phyloP scores from a whole-genome alignment of 2,888 invertebrate genomes.

The Eutolmus rufibarbis region DNA sequence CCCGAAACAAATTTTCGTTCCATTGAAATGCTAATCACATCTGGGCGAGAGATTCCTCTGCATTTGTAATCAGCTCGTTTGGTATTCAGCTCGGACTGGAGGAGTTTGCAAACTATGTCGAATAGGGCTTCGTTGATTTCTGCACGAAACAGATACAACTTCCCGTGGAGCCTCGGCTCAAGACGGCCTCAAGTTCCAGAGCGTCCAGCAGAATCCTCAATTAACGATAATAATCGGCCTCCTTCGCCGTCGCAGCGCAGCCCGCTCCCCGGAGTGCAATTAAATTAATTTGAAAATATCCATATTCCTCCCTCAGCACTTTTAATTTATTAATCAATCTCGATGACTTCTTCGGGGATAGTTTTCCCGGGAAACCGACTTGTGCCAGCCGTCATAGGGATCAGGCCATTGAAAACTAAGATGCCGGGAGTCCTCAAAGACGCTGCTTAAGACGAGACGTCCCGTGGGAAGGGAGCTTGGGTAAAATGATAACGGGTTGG shows the following conservation, averaged over 20 bases:
- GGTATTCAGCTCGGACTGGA: constrained; percentile 10
- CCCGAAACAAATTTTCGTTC: constrained; percentile 12
- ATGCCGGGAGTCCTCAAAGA: neutral
- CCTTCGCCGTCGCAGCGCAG: neutral
- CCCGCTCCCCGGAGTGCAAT: neutral
- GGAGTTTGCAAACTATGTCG: constrained; percentile 4
- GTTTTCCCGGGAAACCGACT: neutral
- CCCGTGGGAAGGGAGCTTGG: neutral
- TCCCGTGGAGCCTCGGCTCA: neutral
- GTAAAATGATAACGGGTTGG: neutral
- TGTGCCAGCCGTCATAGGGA: neutral
- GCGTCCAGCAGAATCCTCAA: constrained; percentile 11
- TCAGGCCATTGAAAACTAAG: neutral
- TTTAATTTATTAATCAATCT: constrained; percentile 19
- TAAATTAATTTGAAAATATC: constrained; percentile 16
- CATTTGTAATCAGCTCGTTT: constrained; percentile 23
- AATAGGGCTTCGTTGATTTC: neutral
- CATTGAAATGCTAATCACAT: constrained; percentile 31
- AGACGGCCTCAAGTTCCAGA: neutral
- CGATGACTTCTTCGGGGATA: neutral
- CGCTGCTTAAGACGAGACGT: neutral
- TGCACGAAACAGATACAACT: constrained; percentile 18
- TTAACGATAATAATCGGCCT: constrained; percentile 17
- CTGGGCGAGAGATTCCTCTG: constrained; percentile 18
- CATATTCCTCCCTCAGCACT: neutral